These are phyloP conservation scores for Epizoanthus rinbou DNA, from an alignment of 92 coral and sea anemone genomes.

Conservation along the genomic window DNA sequence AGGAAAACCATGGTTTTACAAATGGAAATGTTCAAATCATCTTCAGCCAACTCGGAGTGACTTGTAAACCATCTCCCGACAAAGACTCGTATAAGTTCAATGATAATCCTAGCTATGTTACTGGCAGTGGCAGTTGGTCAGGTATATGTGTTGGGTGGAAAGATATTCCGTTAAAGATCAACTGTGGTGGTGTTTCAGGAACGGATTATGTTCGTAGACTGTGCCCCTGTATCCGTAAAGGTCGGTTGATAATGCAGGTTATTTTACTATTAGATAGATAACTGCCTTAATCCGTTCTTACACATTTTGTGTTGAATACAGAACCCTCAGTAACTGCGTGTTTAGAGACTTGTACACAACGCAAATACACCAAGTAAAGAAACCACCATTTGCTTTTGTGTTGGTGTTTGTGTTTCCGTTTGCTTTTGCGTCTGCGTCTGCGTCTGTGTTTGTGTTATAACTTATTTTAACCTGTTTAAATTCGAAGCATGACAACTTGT, in stretches of 20 bases:
- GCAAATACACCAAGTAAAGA: too few relatives aligned
- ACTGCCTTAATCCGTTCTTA: too few relatives aligned
- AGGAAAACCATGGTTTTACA: slow-evolving; percentile 11
- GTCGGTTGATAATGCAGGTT: not conserved
- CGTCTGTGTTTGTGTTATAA: too few relatives aligned
- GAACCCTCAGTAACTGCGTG: too few relatives aligned
- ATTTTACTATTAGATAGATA: too few relatives aligned
- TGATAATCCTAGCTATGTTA: not conserved
- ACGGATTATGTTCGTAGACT: not conserved
- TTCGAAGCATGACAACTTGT: too few relatives aligned
- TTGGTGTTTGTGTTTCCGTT: too few relatives aligned
- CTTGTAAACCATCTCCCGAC: not conserved
- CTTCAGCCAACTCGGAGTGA: not conserved
- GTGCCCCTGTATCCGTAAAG: slow-evolving; percentile 5
- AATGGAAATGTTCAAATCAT: not conserved
- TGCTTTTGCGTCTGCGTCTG: too few relatives aligned
- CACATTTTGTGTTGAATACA: too few relatives aligned
- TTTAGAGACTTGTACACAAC: too few relatives aligned
- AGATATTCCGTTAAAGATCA: not conserved
- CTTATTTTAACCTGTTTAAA: too few relatives aligned
- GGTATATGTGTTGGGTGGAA: slow-evolving; percentile 6
- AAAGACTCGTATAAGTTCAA: not conserved
- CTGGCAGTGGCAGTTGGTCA: not conserved
- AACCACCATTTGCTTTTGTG: too few relatives aligned
- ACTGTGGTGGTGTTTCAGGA: not conserved